Evolutionary conservation across 2,113 vertebrate species (phyloP), one percentile per base, ranked within the genome.

Genomic region (Asarcornis scutulata): DNA sequence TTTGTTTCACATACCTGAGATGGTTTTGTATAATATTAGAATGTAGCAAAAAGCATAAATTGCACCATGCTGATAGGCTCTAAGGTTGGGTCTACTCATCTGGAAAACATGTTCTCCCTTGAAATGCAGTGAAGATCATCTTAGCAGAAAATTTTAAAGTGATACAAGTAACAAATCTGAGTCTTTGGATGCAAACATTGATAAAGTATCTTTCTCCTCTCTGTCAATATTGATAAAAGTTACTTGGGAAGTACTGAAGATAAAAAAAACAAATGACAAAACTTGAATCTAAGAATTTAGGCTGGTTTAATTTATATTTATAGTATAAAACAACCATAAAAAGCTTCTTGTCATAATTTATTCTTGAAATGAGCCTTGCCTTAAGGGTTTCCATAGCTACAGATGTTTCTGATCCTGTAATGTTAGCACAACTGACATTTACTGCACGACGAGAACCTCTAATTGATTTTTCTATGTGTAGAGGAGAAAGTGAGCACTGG

Each of bases 331-430:
- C 78, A 88, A 17, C 68, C 60, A 58, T 72, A 56, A 63, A 83
- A 92, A 80, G 31, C 79, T 89, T 80, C 60, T 82, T 83, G 64
- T 81, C 93, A 87, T 95, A 94, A 91, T 78, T 96, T 92, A 91
- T 94, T 89, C 95, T 73, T 63, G 81, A 79, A 92, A 62, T 42
- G 11, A 74, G n/a, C 15, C 63, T 85, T 92, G 90, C 73, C 75
- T 60, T 11, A 8, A 58, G 79, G 50, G 92, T 96, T 96, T 95
- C 96, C 94, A 96, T 97, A 95, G 96, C 66, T 96, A 95, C 96
- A 95, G 92, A 82, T 91, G 95, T 94, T 96, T 94, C 85, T 95
- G 85, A 78, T 82, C 86, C 71, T 84, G 60, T 79, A 84, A 71
- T 69, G 50, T 89, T 88, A 85, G 91, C 81, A 88, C 92, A 91